Base-by-base conservation (phyloP, 2,113 vertebrate genomes). In the Etheostoma cragini region DNA sequence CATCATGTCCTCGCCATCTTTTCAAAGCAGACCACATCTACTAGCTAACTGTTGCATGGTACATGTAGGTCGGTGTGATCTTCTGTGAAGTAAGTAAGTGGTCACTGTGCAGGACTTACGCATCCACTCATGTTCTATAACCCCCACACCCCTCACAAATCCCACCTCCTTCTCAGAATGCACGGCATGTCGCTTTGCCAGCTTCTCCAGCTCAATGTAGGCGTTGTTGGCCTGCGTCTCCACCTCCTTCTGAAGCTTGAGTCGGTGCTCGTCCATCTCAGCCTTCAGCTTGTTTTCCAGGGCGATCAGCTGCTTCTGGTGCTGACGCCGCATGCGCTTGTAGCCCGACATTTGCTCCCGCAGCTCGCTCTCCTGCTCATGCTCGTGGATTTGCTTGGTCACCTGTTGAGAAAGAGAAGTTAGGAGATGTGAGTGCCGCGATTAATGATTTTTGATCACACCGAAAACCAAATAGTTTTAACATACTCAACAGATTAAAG, bases 271-370 rank as follows among this genome's bases (percentile, higher is more conserved):
- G 88, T 99, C 98, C 97, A 99, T 99, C 96, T 99, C 98, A 76
- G 98, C 97, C 96, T 99, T 99, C 93, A 99, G 95, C 96, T 99
- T 99, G 96, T 99, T 99, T 92, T 99, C 98, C 96, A 99, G 96
- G 92, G 98, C 98, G 92, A 99, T 99, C 96, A 99, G 97, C 98
- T 99, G 98, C 96, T 99, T 99, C 97, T 99, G 98, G 96, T 99
- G 98, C 96, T 99, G 98, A 95, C 98, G 97, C 93, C 98, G 96
- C 98, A 99, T 99, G 94, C 98, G 98, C 94, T 99, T 99, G 96
- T 99, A 99, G 91, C 98, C 98, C 87, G 98, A 99, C 98, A 99
- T 99, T 97, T 99, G 98, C 96, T 99, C 98, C 89, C 98, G 98
- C 93, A 99, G 95, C 96, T 99, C 98, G 92, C 97, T 99, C 94